Evolutionary conservation across 2,888 invertebrate genomes (phyloP), one percentile per base, ranked within the genome.

Genomic region (Branchipolynoe longqiensis): DNA sequence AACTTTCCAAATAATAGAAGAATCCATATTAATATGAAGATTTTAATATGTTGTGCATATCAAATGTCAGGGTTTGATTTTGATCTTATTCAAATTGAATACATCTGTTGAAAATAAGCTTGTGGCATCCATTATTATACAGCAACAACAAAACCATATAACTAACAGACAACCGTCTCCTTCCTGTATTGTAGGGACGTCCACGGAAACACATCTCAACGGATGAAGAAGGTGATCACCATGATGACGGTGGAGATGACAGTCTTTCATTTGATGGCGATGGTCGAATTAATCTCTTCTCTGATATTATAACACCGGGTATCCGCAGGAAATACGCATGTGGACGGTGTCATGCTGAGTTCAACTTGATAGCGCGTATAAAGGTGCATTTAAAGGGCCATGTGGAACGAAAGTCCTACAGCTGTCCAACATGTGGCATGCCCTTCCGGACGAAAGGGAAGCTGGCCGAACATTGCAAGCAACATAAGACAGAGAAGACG

Each of bases 331-430:
- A 78, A 28, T 78, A 78, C 18, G 78, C 78, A 22, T 78, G 78
- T 54, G 78, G 41, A 4, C 78, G 78, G 48, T 78, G 78, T 28
- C 48, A 54, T 31, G 48, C 28, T 1, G 78, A 78, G 48, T 78
- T 78, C 41, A 78, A 78, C 48, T 48, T 78, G 0, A 78, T 78
- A 28, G 78, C 78, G 48, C 78, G 78, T 3, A 78, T 82, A 58
- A 82, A 82, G 38, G 54, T 56, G 1, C 82, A 82, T 25, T 14
- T 82, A 1, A 82, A 58, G 38, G 59, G 36, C 28, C 82, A 82
- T 33, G 54, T 58, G 36, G 82, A 58, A 36, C 12, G 59, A 12
- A 82, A 82, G 38, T 33, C 82, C 2, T 82, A 82, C 82, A 36
- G 18, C 25, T 82, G 82, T 58, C 28, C 33, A 0, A 31, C 33